Percentiles rank a stretch among this genome's conserved stretches.
phyloP scores from a whole-genome alignment of 2,113 vertebrate genomes.

The Periophthalmus modestus region DNA sequence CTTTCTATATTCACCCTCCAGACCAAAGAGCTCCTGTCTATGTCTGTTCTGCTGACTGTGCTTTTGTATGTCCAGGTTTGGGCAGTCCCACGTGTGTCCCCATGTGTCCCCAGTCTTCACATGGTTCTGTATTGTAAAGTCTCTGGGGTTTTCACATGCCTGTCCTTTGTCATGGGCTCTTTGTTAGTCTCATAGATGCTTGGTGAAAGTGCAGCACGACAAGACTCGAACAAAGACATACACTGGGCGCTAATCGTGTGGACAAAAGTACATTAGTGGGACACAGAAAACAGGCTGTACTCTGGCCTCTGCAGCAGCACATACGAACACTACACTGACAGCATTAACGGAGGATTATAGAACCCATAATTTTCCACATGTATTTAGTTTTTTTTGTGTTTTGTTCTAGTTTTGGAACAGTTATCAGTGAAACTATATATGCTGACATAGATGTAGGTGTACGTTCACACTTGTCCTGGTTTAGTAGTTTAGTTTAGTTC shows the following conservation, averaged over 20 bases:
- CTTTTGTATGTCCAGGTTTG: neutral
- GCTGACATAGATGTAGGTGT: too few species aligned
- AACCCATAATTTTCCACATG: neutral
- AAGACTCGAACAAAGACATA: conserved; percentile 42
- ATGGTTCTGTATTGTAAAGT: conserved; percentile 23
- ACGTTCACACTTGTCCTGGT: too few species aligned
- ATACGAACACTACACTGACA: too few species aligned
- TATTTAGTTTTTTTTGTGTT: neutral
- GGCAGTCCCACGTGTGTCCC: conserved; percentile 9
- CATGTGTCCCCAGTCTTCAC: conserved; percentile 12
- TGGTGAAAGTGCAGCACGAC: conserved; percentile 38
- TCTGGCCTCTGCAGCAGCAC: conserved; percentile 8
- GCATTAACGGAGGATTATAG: neutral
- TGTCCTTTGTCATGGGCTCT: conserved; percentile 46
- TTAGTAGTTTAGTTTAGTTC: too few species aligned
- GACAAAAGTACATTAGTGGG: conserved; percentile 27
- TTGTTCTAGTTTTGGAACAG: neutral
- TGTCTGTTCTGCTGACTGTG: neutral
- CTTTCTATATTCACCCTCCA: neutral
- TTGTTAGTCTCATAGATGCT: conserved; percentile 45
- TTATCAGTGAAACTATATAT: too few species aligned
- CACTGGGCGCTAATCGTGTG: conserved; percentile 16
- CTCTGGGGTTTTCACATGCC: conserved; percentile 55
- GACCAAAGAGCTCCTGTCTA: neutral
- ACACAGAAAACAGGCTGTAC: neutral